A percentile compares a stretch with the other conserved stretches of the same genome.
phyloP scores from a whole-genome alignment of 2,888 invertebrate genomes.

The Diaperis boleti region DNA sequence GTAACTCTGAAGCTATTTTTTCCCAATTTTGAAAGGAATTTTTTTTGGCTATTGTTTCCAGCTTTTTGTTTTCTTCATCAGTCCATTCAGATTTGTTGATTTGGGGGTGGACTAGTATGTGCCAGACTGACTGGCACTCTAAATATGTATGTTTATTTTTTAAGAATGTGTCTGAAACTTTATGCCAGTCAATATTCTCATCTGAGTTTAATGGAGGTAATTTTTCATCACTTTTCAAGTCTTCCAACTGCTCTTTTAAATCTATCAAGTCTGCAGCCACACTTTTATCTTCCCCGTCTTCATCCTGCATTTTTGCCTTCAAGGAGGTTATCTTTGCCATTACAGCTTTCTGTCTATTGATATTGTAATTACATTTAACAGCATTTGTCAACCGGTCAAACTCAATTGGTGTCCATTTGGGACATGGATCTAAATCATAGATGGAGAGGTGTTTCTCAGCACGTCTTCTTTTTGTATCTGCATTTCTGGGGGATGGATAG shows the following conservation, averaged over 20 bases:
- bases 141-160: constrained; percentile 70
- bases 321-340: constrained; percentile 36
- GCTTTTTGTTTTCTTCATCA: constrained; percentile 66
- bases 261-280: constrained; percentile 66
- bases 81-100: constrained; percentile 74
- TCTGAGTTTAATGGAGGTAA: constrained; percentile 51
- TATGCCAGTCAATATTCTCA: constrained; percentile 72
- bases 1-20: constrained; percentile 70
- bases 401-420: constrained; percentile 60
- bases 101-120: constrained; percentile 76
- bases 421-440: constrained; percentile 54
- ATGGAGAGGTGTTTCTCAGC: constrained; percentile 50
- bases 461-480: constrained; percentile 66
- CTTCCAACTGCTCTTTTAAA: constrained; percentile 41
- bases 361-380: constrained; percentile 53
- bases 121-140: constrained; percentile 80
- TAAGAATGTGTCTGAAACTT: constrained; percentile 66
- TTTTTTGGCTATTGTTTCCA: constrained; percentile 63
- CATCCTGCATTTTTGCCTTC: constrained; percentile 7
- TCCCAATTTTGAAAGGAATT: constrained; percentile 76
- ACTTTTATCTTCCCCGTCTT: constrained; percentile 66
- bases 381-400: constrained; percentile 50
- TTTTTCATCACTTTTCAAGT: constrained; percentile 43
- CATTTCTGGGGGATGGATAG: constrained; percentile 71
- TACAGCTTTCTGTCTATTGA: constrained; percentile 46